phyloP scores from a whole-genome alignment of 2,797 vertebrate genomes.

The Gobio occitaniae region DNA sequence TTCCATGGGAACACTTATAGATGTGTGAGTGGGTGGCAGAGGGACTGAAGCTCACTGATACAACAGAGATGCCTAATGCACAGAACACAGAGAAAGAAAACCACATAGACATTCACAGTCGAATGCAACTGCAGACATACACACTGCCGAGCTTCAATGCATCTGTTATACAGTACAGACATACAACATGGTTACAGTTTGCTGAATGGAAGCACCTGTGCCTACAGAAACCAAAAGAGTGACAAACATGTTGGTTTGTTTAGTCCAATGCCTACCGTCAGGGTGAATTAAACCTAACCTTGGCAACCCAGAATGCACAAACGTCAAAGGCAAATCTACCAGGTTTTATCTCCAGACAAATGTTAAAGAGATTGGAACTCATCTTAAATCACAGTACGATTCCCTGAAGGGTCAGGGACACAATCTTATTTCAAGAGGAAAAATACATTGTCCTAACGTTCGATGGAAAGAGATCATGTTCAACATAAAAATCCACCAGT shows the following conservation, averaged over 20 bases:
- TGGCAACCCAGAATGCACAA: background rate
- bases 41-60: constrained; percentile 63
- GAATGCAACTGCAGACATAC: background rate
- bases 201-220: background rate
- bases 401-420: background rate
- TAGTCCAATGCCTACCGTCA: background rate
- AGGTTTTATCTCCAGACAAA: background rate
- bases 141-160: constrained; percentile 9
- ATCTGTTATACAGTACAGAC: constrained; percentile 11
- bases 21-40: constrained; percentile 70
- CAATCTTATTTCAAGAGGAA: background rate
- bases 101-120: constrained; percentile 21
- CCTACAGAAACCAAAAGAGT: background rate
- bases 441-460: background rate
- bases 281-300: constrained; percentile 29
- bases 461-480: background rate
- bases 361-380: constrained; percentile 16
- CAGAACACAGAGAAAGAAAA: constrained; percentile 54
- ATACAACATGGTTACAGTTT: constrained; percentile 15
- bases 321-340: background rate
- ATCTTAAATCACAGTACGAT: background rate
- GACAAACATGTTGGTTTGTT: constrained; percentile 15
- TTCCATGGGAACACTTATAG: constrained; percentile 74
- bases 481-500: background rate
- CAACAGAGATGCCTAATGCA: constrained; percentile 63